Base-by-base conservation (phyloP, 2,797 vertebrate species). In the Phrynocephalus vlangalii region DNA sequence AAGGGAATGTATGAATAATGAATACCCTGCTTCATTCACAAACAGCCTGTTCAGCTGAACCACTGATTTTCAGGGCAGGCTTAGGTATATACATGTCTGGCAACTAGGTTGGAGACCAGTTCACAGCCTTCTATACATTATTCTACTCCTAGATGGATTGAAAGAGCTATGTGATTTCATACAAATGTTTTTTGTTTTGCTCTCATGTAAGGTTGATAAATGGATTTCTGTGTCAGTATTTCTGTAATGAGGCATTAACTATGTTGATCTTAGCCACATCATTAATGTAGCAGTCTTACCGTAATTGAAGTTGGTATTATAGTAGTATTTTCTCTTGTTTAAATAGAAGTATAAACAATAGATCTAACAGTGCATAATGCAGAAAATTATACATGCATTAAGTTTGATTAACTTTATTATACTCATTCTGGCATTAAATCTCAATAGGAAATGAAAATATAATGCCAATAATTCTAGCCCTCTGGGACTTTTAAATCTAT, bases 401-500 rank as follows among this genome's bases (percentile, higher is more conserved):
- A 3, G 60, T 91, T 93, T 91, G 73, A 70, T 33, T 88, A n/a
- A 83, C 5, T 26, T 13, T 28, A 50, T 79, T 73, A 4, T 75
- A 84, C 0, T 30, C 48, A 86, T 86, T 79, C 85, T 75, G 73
- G 68, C 85, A 68, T 86, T 72, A 28, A 5, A 88, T 93, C 90
- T 73, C 88, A 72, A 82, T 56, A 83, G 28, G 81, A 26, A 56
- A 72, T 79, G 1, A 5, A 63, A 5, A 90, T 0, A 3, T 38
- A 86, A 87, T 86, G 16, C 0, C 3, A 92, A 87, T 85, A 66
- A 89, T 50, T 66, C 26, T 5, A 76, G 44, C 4, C 79, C 24
- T 79, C 84, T 30, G 67, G 22, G 24, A 28, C 1, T 10, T 7
- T 33, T 72, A 83, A 88, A 76, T n/a, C 4, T 63, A 68, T 1